Base-by-base conservation (phyloP, 2,888 invertebrate genomes). In the Lacanobia oleracea region DNA sequence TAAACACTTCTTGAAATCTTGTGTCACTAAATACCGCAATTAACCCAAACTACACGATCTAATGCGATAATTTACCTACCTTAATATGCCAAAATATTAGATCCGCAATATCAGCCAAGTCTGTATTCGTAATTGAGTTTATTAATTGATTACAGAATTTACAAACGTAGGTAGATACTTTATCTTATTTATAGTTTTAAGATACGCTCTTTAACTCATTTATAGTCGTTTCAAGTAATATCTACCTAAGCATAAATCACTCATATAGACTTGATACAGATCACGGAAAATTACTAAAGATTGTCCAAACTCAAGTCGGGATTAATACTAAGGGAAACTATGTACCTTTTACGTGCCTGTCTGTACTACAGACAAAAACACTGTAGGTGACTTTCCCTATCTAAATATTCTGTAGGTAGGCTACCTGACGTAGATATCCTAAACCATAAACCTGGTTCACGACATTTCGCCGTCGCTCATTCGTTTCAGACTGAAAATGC, bases 1-100 rank as follows among this genome's bases (percentile, higher is more conserved):
- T 40, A 2, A 18, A 53, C 14, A 69, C 7, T 54, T n/a, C 21
- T 21, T 14, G 12, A 6, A 6, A 40, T 21, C 2, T 33, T 43
- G 21, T 67, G 27, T 14, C 70, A 33, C 23, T 37, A 67, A 14
- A 23, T 68, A 67, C 6, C 33, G 21, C 8, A 23, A 23, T 33
- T 59, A 43, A 67, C 21, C 4, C 21, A 51, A 67, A 67, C 16
- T 18, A 43, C 9, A 43, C 27, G 37, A n/a, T 33, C 6, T 12
- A 50, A 50, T 50, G 14, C 14, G 6, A 50, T 18, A 14, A 16
- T 67, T 9, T 18, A 48, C 8, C 14, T 2, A 23, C 16, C 45
- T 45, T 45, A 18, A 40, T 43, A 27, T 27, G 40, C 27, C 14
- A 40, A 27, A 51, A 16, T 21, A 53, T 5, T 18, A 18, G 12